Conservation (phyloP, 2,113 vertebrate genomes). For the Empidonax traillii region DNA sequence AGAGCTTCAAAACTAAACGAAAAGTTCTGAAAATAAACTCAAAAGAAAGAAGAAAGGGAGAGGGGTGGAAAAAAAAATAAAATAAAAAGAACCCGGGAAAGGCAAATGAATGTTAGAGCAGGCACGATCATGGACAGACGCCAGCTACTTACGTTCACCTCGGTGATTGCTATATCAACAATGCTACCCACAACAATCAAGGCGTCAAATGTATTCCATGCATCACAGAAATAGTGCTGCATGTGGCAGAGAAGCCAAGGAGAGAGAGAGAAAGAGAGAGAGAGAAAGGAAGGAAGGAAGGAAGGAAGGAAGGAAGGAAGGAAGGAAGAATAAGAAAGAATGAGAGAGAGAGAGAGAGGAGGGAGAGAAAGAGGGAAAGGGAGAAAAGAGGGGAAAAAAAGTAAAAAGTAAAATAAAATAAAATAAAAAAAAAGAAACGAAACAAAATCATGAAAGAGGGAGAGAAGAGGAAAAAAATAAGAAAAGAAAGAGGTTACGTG, state of each 20-base stretch:
- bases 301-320: not conserved
- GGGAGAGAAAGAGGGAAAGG: constrained; percentile 60
- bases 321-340: not conserved
- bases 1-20: constrained; percentile 51
- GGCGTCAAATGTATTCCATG: constrained; percentile 99
- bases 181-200: constrained; percentile 99
- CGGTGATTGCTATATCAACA: constrained; percentile 99
- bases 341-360: not conserved
- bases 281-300: not conserved
- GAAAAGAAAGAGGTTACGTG: constrained; percentile 93
- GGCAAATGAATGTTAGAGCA: constrained; percentile 78
- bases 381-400: constrained; percentile 63
- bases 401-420: constrained; percentile 59
- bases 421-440: constrained; percentile 57
- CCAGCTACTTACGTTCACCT: constrained; percentile 99
- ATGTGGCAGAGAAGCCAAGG: constrained; percentile 78
- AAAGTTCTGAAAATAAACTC: constrained; percentile 65
- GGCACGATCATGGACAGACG: constrained; percentile 88
- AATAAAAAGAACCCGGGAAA: constrained; percentile 54
- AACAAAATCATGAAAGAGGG: constrained; percentile 79
- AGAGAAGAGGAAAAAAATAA: constrained; percentile 93
- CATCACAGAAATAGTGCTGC: constrained; percentile 99
- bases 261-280: constrained; percentile 59
- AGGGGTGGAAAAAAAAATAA: not conserved
- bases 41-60: constrained; percentile 62